Conservation (phyloP, 1,140 invertebrate genomes). For the Condylostylus longicornis region DNA sequence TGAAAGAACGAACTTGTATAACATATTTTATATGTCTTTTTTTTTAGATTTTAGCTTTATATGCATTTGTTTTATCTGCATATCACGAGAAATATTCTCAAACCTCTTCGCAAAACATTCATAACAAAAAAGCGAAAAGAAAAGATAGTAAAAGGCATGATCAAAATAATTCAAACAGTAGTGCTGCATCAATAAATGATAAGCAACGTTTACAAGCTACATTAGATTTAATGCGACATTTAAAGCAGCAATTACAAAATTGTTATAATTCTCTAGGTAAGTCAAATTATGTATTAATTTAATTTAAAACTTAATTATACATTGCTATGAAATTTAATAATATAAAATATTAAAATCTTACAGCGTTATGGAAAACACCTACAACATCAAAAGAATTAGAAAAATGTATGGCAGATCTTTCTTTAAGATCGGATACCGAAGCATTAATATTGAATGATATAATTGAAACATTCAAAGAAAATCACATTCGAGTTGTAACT, state of each 20-base stretch:
- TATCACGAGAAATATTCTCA: slow-evolving; percentile 24
- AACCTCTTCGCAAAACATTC: slow-evolving; percentile 11
- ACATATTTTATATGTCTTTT: slow-evolving; percentile 1
- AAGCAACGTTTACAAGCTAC: slow-evolving; percentile 26
- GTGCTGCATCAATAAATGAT: slow-evolving; percentile 15
- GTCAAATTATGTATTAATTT: slow-evolving; percentile 4
- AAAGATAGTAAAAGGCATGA: neutral
- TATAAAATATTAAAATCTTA: neutral
- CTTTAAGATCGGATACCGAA: slow-evolving; percentile 27
- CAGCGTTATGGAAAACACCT: slow-evolving; percentile 24
- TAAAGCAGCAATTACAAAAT: slow-evolving; percentile 23
- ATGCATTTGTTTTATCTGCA: slow-evolving; percentile 26
- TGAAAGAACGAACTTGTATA: slow-evolving; percentile 1
- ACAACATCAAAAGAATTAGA: slow-evolving; percentile 19
- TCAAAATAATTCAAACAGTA: slow-evolving; percentile 7
- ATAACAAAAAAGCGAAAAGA: slow-evolving; percentile 21
- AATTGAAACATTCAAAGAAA: slow-evolving; percentile 26
- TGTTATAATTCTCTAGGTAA: slow-evolving; percentile 24
- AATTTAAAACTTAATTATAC: neutral
- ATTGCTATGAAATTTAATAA: neutral
- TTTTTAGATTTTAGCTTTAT: slow-evolving; percentile 24
- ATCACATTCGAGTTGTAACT: slow-evolving; percentile 26
- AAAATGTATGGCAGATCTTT: slow-evolving; percentile 29
- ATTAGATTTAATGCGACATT: slow-evolving; percentile 23
- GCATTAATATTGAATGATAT: slow-evolving; percentile 25